phyloP scores from a whole-genome alignment of 23 tunicate genomes.

The Phallusia fumigata region DNA sequence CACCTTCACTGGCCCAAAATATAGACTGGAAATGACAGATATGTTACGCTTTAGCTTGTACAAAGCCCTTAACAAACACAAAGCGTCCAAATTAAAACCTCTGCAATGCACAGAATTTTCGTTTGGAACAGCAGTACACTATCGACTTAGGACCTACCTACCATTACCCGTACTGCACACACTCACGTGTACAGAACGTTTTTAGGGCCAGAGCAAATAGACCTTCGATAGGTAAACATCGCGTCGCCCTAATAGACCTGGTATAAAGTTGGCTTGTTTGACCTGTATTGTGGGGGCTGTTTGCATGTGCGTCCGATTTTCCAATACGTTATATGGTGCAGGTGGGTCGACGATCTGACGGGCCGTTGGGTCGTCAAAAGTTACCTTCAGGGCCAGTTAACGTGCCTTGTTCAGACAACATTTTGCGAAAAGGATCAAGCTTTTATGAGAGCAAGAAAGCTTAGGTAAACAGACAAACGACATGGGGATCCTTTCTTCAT shows the following conservation, averaged over 20 bases:
- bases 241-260: background rate
- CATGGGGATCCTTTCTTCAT: no score
- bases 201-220: constrained; percentile 4
- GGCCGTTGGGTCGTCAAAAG: no score
- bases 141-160: no score
- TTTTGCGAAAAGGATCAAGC: background rate
- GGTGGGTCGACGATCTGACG: background rate
- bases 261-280: background rate
- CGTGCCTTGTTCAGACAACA: background rate
- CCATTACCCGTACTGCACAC: no score
- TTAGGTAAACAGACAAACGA: background rate
- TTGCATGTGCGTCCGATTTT: background rate
- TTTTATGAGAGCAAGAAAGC: background rate
- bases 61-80: no score
- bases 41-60: no score
- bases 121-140: no score
- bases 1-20: no score
- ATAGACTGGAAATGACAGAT: no score
- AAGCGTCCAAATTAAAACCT: no score
- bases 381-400: background rate
- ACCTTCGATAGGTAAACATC: background rate
- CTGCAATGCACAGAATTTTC: no score
- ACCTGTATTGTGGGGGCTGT: background rate
- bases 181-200: constrained; percentile 9
- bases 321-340: constrained; percentile 2